Evolutionary conservation across 2,113 vertebrate genomes (phyloP).

Genomic region (Ptilorrhoa leucosticta): DNA sequence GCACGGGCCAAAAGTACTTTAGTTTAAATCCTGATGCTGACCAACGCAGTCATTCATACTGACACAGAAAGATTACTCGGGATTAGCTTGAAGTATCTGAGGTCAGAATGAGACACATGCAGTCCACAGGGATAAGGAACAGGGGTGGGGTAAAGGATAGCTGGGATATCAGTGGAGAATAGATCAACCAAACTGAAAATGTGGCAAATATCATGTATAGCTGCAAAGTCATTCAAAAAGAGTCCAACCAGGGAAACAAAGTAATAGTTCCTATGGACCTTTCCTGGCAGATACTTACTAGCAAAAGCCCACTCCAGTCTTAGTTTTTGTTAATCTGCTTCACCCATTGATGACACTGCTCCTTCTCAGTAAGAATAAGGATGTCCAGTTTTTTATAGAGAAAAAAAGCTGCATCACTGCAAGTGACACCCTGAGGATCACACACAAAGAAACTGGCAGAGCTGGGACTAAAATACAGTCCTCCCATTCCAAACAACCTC

Average conservation of each 20-base stretch:
- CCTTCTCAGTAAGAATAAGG: not conserved
- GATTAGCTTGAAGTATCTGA: constrained; percentile 11
- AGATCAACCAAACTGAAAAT: not conserved
- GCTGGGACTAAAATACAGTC: not conserved
- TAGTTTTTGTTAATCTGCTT: not conserved
- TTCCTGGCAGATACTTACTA: not conserved
- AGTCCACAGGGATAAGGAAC: not conserved
- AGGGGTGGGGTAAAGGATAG: not conserved
- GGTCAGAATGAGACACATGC: not conserved
- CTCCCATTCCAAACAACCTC: not conserved
- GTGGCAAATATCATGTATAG: not conserved
- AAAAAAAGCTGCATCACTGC: not conserved
- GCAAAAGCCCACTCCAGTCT: not conserved
- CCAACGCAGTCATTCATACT: not conserved
- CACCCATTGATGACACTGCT: not conserved
- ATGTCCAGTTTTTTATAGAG: not conserved
- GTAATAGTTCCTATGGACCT: not conserved
- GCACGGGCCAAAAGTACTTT: constrained; percentile 16
- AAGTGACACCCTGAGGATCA: not conserved
- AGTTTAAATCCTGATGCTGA: constrained; percentile 34
- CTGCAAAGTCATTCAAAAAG: not conserved
- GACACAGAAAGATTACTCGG: not conserved
- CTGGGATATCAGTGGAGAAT: not conserved
- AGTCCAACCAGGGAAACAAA: not conserved
- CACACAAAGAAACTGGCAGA: not conserved